A percentile compares a stretch with the other conserved stretches of the same genome.
Conservation (phyloP, 2,888 invertebrate species). For the Ormyrus labotus region DNA sequence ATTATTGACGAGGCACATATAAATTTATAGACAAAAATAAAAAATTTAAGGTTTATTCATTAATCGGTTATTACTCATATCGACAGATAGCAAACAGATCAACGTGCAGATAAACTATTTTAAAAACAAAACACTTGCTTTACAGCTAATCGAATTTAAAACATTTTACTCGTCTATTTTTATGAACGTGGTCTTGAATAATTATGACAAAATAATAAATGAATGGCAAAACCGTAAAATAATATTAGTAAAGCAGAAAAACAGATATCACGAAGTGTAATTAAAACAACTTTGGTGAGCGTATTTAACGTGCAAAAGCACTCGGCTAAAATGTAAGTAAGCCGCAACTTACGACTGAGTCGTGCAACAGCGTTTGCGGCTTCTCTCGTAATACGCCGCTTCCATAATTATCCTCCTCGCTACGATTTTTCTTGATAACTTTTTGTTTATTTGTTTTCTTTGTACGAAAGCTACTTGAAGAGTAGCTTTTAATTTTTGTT, state of each 20-base stretch:
- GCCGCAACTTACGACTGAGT: not conserved
- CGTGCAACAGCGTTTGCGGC: not conserved
- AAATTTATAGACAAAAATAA: not conserved
- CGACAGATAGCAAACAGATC: no score
- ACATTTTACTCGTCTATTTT: no score
- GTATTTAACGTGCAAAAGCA: not conserved
- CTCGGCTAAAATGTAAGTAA: not conserved
- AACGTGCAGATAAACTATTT: no score
- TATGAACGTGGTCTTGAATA: no score
- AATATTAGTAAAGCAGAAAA: not conserved
- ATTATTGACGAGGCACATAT: not conserved
- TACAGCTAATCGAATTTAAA: no score
- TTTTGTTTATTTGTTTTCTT: not conserved
- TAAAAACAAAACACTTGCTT: no score
- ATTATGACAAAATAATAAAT: no score
- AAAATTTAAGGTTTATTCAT: not conserved
- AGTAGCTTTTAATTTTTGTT: no score
- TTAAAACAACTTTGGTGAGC: constrained; percentile 11
- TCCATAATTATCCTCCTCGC: constrained; percentile 10
- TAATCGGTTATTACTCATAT: no score
- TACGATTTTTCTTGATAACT: not conserved
- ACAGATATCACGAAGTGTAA: not conserved
- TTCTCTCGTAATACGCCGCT: not conserved
- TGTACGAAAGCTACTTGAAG: not conserved
- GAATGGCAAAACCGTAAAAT: not conserved